phyloP scores from a whole-genome alignment of 2,797 vertebrate genomes.

The Chiroxiphia lanceolata region DNA sequence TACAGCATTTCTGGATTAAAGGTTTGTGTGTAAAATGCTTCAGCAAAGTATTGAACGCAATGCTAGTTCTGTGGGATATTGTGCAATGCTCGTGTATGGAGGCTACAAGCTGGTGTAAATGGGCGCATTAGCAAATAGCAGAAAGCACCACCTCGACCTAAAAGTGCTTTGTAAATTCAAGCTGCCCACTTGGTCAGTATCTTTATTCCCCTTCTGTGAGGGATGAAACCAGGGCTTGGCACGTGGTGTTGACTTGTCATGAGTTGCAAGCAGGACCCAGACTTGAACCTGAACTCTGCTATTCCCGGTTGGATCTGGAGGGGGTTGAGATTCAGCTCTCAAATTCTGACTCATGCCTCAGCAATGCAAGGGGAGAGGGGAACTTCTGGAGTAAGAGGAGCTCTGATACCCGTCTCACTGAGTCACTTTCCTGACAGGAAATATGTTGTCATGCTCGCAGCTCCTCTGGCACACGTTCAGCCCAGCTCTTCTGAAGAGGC shows the following conservation, averaged over 20 bases:
- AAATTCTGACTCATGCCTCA: conserved; percentile 71
- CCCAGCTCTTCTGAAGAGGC: conserved; percentile 74
- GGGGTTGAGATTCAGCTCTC: conserved; percentile 9
- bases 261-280: neutral
- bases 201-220: neutral
- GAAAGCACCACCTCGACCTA: neutral
- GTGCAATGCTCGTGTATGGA: rapidly evolving
- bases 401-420: conserved; percentile 67
- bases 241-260: rapidly evolving
- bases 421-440: conserved; percentile 76
- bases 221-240: neutral
- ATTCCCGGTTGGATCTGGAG: neutral
- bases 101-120: rapidly evolving
- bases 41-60: rapidly evolving
- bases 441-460: conserved; percentile 73
- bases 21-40: neutral
- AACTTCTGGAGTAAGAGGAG: conserved; percentile 68
- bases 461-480: conserved; percentile 72
- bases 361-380: conserved; percentile 24
- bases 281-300: neutral
- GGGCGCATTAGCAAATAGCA: neutral
- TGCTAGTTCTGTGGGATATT: neutral
- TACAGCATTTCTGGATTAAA: neutral
- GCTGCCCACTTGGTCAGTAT: neutral
- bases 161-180: neutral